Evolutionary conservation across 2,888 invertebrate genomes (phyloP), one percentile per base, ranked within the genome.

Genomic region (Gryllus longicercus): DNA sequence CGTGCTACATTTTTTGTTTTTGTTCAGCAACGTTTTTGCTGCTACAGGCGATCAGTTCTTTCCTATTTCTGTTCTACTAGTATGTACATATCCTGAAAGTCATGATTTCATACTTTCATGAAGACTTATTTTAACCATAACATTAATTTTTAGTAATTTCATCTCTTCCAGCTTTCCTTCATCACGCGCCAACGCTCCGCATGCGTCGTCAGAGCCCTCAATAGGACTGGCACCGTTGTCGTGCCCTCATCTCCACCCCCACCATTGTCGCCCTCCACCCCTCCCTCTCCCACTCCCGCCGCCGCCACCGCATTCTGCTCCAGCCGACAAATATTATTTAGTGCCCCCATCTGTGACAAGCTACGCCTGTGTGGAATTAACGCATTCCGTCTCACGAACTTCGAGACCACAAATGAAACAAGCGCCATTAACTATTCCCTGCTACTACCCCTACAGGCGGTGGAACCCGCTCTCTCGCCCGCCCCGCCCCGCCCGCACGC

Each of bases 351-450:
- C 63, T 63, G 63, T 63, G 63, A 63, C 63, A 63, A 63, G 14
- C 63, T 63, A 63, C 63, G 63, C 16, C 63, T 63, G 63, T 4
- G 63, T n/a, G 63, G 63, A 63, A 63, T 63, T 63, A 63, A 63
- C 63, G 63, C 63, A 63, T 63, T 63, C 63, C 63, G 63, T 63
- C 63, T 63, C 63, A 14, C 16, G 63, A 63, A 63, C 63, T 63
- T 63, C 63, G 63, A 63, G 63, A 63, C 63, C 63, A n/a, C 63
- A 63, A 63, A 63, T 63, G 63, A 63, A 63, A 63, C 63, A 63
- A 63, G 63, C 63, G n/a, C 63, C 63, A 63, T 63, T 63, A 63
- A 63, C 63, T 63, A 63, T 63, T 63, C 63, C 16, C 63, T 63
- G 63, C n/a, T 63, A n/a, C 63, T 63, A 63, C 14, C 63, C 16